Evolutionary conservation across 2,888 invertebrate species (phyloP).

Genomic region (Platynereis dumerilii): DNA sequence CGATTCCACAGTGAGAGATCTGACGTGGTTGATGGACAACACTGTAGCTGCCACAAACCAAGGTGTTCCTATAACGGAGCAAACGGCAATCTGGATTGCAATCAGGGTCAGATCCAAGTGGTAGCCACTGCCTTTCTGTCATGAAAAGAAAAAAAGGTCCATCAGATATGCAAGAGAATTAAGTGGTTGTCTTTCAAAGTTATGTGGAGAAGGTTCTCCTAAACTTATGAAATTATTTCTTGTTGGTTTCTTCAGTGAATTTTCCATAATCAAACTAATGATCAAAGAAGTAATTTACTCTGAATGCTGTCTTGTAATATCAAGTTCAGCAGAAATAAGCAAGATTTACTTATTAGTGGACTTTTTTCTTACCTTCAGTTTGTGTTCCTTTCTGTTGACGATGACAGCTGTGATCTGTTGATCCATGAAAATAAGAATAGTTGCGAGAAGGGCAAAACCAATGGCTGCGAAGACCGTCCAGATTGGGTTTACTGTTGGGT

Average conservation of each 20-base stretch:
- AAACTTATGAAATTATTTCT: too few relatives aligned
- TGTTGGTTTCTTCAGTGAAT: too few relatives aligned
- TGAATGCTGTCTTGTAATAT: too few relatives aligned
- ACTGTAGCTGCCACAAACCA: conserved; percentile 89
- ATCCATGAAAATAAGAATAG: conserved; percentile 99
- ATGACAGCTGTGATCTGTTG: conserved; percentile 99
- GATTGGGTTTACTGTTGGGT: conserved; percentile 68
- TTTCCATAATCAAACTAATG: too few relatives aligned
- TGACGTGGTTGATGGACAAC: conserved; percentile 95
- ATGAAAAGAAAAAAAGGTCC: conserved; percentile 27
- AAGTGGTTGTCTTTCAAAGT: too few relatives aligned
- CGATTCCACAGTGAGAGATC: conserved; percentile 92
- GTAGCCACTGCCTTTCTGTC: conserved; percentile 94
- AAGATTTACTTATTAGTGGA: not conserved
- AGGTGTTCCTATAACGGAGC: conserved; percentile 88
- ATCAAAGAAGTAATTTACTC: too few relatives aligned
- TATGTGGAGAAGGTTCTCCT: too few relatives aligned
- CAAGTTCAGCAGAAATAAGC: too few relatives aligned
- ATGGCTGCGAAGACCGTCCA: conserved; percentile 84
- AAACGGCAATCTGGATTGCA: conserved; percentile 85
- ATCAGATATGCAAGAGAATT: too few relatives aligned
- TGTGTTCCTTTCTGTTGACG: conserved; percentile 96
- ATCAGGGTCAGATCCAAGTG: conserved; percentile 92
- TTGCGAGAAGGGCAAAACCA: conserved; percentile 89
- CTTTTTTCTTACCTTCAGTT: conserved; percentile 64